Evolutionary conservation across 2,888 invertebrate genomes (phyloP), one percentile per base, ranked within the genome.

Genomic region (Yponomeuta sedellus): DNA sequence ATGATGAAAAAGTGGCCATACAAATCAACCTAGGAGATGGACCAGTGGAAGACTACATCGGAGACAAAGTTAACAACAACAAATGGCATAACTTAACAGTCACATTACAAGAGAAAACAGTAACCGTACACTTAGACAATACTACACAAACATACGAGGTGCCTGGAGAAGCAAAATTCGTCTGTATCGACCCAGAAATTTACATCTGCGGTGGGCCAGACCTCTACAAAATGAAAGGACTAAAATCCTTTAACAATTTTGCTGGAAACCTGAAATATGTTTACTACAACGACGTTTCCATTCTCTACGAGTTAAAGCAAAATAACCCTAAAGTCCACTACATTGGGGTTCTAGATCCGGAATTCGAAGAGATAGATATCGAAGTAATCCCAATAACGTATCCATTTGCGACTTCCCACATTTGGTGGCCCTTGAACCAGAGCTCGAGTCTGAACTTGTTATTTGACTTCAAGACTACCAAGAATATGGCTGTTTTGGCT

Each of bases 131-230:
- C 70, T 89, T 98, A 58, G 97, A 98, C 83, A 92, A 94, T 64
- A 94, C 95, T 75, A 93, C 90, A 44, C 93, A 94, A 73, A 89
- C 93, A 0, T 92, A 96, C 66, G 94, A 96, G 77, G 92, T 97
- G 62, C 94, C 95, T 0, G 95, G 95, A 12, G 93, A 88, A 57
- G 86, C 89, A 1, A 83, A 81, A 93, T 79, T 93, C 92, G 92
- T 98, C 69, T 96, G 97, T 73, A 97, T 98, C 71, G 98, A 98
- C 90, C 98, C 98, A 52, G 97, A 97, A 85, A 97, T 98, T 72
- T 98, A 97, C 81, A 96, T 98, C 71, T 97, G 97, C 64, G 97
- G 97, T 19, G 97, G 97, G 3, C 96, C 97, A 1, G 96, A 96
- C 79, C 83, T 96, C 69, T 92, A 95, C 77, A 96, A 96, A 84